Base-by-base conservation (phyloP, 2,888 invertebrate genomes). In the Ennomos quercinarius region DNA sequence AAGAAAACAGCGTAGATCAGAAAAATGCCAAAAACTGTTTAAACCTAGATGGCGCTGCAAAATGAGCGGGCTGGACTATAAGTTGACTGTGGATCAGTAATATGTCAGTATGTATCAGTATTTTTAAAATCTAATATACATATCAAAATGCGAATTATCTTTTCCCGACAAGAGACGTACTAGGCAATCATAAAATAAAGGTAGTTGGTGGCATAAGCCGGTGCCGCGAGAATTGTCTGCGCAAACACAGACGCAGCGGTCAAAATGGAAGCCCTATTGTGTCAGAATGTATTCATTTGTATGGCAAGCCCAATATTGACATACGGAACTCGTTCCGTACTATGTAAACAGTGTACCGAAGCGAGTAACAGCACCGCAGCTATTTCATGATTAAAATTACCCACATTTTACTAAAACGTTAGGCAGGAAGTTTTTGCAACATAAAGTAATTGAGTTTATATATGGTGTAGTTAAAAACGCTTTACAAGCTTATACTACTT, bases 201-300 rank as follows among this genome's bases (percentile, higher is more conserved):
- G 60, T 56, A 60, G 64, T 73, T 66, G 67, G 87, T 89, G 89
- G 89, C 81, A 86, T 80, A 76, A 78, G 78, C 78, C 72, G 70
- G 78, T 72, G 78, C 69, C 80, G 80, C 81, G 88, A 84, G 89
- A 91, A 91, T 91, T 90, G 89, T 84, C 86, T 81, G 78, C 63
- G 80, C 84, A 91, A 90, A 91, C 87, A 89, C 68, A 81, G 68
- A 78, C 77, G 78, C 73, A 77, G 76, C 86, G 88, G 89, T 88
- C 89, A 89, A 89, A 88, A 89, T 91, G 90, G 91, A 89, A 89
- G 87, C 80, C 74, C 81, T 76, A 86, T 91, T 91, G 89, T 91
- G 84, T 84, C 86, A 88, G 84, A 88, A 89, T 89, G 90, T 91
- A 91, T 91, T 90, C 90, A 91, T 91, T 91, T 91, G 91, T 91